Evolutionary conservation across 2,797 vertebrate species (phyloP).

Genomic region (Falco rusticolus): DNA sequence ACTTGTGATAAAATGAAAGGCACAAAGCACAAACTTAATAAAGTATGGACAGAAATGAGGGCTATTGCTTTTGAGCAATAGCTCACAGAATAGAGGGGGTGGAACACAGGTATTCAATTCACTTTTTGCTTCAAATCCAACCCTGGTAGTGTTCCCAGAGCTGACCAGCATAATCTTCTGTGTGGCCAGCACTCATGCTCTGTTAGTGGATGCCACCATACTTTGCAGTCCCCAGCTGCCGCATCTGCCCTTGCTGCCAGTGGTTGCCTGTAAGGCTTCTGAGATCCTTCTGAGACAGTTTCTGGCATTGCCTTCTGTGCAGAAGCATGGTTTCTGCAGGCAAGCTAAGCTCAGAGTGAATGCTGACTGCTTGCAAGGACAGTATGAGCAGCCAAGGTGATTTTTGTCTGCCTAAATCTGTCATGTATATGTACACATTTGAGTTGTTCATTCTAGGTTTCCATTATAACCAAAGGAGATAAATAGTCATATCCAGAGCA

Average conservation of each 20-base stretch:
- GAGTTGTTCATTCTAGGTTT: neutral
- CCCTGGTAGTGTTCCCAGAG: neutral
- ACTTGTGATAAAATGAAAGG: neutral
- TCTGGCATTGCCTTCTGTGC: neutral
- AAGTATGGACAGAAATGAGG: neutral
- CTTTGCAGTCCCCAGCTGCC: neutral
- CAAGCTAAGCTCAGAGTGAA: neutral
- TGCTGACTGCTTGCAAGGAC: neutral
- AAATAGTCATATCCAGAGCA: neutral
- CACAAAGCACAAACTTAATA: neutral
- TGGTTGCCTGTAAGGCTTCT: neutral
- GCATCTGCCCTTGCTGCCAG: neutral
- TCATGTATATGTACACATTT: neutral
- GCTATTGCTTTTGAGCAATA: neutral
- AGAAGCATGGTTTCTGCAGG: neutral
- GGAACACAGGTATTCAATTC: neutral
- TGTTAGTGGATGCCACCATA: neutral
- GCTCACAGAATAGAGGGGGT: neutral
- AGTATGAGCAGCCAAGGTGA: neutral
- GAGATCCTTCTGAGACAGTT: neutral
- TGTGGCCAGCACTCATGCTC: neutral
- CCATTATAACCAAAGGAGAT: neutral
- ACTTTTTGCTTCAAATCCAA: neutral
- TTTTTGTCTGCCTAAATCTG: neutral
- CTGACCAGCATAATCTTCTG: neutral